Percentiles rank a stretch among this genome's conserved stretches.
Evolutionary conservation across 2,888 invertebrate species (phyloP).

Genomic region (Drosophila pseudotakahashii): DNA sequence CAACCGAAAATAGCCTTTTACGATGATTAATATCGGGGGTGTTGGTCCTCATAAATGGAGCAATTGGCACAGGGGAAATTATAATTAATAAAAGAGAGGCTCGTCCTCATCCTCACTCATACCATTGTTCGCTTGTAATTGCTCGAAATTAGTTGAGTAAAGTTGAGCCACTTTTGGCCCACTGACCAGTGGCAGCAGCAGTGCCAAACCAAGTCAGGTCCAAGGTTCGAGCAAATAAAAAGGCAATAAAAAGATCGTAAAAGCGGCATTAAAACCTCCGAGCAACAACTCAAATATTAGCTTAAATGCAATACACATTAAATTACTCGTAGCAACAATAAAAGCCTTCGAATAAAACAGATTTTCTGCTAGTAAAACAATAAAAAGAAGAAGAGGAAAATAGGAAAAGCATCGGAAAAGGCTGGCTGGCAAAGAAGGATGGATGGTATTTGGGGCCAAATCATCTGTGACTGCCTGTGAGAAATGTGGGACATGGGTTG

Average conservation of each 20-base stretch:
- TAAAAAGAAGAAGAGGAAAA: conserved; percentile 50
- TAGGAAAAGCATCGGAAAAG: conserved; percentile 8
- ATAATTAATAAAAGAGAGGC: conserved; percentile 63
- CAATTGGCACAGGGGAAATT: conserved; percentile 49
- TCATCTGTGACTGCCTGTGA: conserved; percentile 29
- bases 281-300: conserved; percentile 67
- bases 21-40: conserved; percentile 41
- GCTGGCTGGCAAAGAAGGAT: conserved; percentile 27
- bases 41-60: conserved; percentile 30
- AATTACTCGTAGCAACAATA: conserved; percentile 74
- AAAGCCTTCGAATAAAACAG: conserved; percentile 73
- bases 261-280: conserved; percentile 58
- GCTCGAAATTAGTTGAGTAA: conserved; percentile 72
- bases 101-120: too few species aligned
- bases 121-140: conserved; percentile 47
- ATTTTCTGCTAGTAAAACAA: conserved; percentile 79
- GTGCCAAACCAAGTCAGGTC: conserved; percentile 6
- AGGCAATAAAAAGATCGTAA: conserved; percentile 74
- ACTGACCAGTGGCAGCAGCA: conserved; percentile 15
- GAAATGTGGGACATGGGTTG: conserved; percentile 25
- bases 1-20: conserved; percentile 12
- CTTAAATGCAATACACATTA: conserved; percentile 76
- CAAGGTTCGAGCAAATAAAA: conserved; percentile 63
- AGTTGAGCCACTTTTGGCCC: conserved; percentile 44
- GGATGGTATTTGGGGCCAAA: conserved; percentile 44